Evolutionary conservation across 2,797 vertebrate genomes (phyloP).

Genomic region (Muscicapa comitata): DNA sequence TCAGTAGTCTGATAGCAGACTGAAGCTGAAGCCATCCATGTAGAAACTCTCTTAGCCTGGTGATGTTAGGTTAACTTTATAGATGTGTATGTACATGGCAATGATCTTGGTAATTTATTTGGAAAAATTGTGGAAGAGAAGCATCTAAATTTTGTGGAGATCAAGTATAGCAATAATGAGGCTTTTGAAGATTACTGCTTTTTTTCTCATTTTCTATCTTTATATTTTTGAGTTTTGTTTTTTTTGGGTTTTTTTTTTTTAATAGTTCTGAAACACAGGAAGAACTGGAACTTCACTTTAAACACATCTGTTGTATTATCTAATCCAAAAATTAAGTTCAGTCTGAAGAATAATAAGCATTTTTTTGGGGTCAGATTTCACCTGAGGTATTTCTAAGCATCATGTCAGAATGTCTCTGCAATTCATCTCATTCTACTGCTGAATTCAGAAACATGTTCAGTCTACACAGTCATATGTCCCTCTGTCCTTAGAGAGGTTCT

Average conservation of each 20-base stretch:
- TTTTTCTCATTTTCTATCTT: not conserved
- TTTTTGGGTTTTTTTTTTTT: not conserved
- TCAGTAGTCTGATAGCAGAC: not conserved
- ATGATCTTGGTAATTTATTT: not conserved
- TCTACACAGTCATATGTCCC: not conserved
- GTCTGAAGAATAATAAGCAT: not conserved
- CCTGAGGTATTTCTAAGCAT: not conserved
- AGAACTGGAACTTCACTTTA: not conserved
- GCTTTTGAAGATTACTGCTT: not conserved
- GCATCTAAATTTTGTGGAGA: not conserved
- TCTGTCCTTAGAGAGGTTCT: not conserved
- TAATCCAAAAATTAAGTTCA: not conserved
- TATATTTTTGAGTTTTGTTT: not conserved
- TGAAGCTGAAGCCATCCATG: not conserved
- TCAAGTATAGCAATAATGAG: not conserved
- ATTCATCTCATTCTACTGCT: not conserved
- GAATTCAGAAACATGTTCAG: fast-evolving
- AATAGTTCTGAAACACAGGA: not conserved
- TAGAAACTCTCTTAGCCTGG: not conserved
- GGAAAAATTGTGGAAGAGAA: not conserved
- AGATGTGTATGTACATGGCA: not conserved
- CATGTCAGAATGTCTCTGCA: not conserved
- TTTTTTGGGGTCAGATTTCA: not conserved
- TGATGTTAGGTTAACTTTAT: not conserved
- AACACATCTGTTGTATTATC: not conserved